Evolutionary conservation across 2,797 vertebrate species (phyloP).

Genomic region (Chelmon rostratus): DNA sequence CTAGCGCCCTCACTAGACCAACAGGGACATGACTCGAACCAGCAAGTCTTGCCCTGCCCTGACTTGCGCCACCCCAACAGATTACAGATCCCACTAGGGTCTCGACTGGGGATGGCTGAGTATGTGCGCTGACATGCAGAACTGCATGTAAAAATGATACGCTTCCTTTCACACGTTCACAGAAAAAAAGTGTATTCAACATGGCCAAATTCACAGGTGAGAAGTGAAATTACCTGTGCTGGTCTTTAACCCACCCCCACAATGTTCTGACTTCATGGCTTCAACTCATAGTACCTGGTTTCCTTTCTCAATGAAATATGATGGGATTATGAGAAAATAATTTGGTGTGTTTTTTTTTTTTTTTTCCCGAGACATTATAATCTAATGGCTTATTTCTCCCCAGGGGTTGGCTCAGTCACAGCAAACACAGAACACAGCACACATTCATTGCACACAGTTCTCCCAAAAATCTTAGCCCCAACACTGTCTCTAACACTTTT

Average conservation of each 20-base stretch:
- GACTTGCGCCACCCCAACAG: conserved; percentile 51
- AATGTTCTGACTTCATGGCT: conserved; percentile 57
- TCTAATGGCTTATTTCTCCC: conserved; percentile 78
- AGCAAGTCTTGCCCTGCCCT: conserved; percentile 72
- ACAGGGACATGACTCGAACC: conserved; percentile 76
- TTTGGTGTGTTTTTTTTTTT: conserved; percentile 62
- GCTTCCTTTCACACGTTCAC: conserved; percentile 51
- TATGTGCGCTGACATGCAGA: conserved; percentile 50
- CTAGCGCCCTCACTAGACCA: conserved; percentile 71
- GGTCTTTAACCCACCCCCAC: background rate
- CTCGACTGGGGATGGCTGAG: conserved; percentile 48
- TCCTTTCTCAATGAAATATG: conserved; percentile 31
- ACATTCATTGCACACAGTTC: conserved; percentile 41
- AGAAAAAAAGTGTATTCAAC: conserved; percentile 26
- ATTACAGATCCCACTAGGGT: conserved; percentile 51
- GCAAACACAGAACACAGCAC: conserved; percentile 49
- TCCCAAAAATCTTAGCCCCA: conserved; percentile 21
- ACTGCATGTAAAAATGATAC: conserved; percentile 56
- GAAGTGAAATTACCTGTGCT: conserved; percentile 53
- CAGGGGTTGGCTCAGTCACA: conserved; percentile 74
- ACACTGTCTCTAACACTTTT: conserved; percentile 24
- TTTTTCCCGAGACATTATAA: conserved; percentile 52
- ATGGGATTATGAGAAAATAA: conserved; percentile 52
- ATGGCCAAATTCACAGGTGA: conserved; percentile 39
- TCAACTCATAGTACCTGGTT: conserved; percentile 55